Evolutionary conservation across 2,797 vertebrate genomes (phyloP), one percentile per base, ranked within the genome.

Genomic region (Myoxocephalus aenaeus): DNA sequence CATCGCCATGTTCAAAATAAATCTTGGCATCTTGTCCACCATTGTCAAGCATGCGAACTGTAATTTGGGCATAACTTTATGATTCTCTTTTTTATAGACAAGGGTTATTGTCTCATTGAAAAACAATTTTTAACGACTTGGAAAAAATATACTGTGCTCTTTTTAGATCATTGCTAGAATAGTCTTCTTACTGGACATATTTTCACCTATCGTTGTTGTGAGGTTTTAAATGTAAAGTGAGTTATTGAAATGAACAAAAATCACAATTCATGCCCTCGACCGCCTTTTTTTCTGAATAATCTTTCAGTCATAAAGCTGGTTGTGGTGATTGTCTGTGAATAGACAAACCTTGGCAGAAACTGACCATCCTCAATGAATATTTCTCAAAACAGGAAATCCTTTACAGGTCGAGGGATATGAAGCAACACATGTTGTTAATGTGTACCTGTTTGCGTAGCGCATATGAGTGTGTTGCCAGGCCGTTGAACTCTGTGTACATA

Each of bases 341-440:
- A 9, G 20, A 32, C 64, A 68, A 65, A 56, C 27, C 25, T 61
- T 1, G 42, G 70, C 36, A 76, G 20, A 68, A 76, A 69, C 14
- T 5, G 12, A 66, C 18, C 7, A 20, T 71, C 14, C 13, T 5
- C 5, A 27, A 2, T 48, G 27, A 40, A 48, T 34, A 34, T 13
- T 22, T 80, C 48, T 51, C 11, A 14, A 10, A 10, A 27, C 48
- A 46, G 65, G 51, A 29, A 17, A 57, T 66, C n/a, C 3, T 57
- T 62, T 20, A 38, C 56, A 68, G 36, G 40, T 71, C 8, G 20
- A 57, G 17, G n/a, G 13, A 32, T 54, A 13, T 79, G 13, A 71
- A 63, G 38, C 36, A 29, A 12, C 50, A 48, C 22, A 36, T 58
- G 50, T 56, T 61, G 42, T 46, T 34, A 57, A 32, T 15, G 34